Base-by-base conservation (phyloP, 2,888 invertebrate species). In the Hymenopus coronatus region DNA sequence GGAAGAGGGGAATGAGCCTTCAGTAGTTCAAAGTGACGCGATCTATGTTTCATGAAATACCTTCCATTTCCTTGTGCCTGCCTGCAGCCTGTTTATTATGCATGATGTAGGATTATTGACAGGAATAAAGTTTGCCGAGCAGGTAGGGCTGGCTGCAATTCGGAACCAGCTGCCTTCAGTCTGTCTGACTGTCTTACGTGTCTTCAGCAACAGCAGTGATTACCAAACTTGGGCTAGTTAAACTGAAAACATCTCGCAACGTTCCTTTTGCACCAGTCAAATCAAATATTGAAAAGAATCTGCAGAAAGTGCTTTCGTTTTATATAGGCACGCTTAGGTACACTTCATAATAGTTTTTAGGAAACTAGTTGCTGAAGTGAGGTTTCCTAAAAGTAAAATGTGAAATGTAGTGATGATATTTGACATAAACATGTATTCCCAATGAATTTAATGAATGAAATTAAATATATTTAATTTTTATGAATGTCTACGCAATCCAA, bases 51-150 rank as follows among this genome's bases (percentile, higher is more conserved):
- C n/a, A 87, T 87, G 87, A 82, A 81, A 82, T 87, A 14, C 70
- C 86, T 54, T 85, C 54, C 54, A 85, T 40, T 54, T 28, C 81
- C 28, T 28, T 28, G 70, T 28, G 70, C 87, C 27, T 82, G 82
- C 82, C 87, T 87, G 82, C 87, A 82, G 81, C 46, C 28, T 87
- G 30, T 87, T 87, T 82, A 87, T 82, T 87, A 87, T 87, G 87
- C 25, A 87, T 87, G 87, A 87, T 87, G 87, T 82, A 28, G 82
- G 87, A 87, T 87, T 87, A 87, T 87, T 87, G 87, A 87, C 87
- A 86, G 70, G 87, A 40, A 87, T 87, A 33, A 87, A 87, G 82
- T 70, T 70, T 70, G 54, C 54, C 54, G 54, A 70, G 54, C 54
- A 70, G 54, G 54, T 70, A 70, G 54, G 54, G 54, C 54, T 70